Evolutionary conservation across 1,140 invertebrate genomes (phyloP).

Genomic region (Sipha flava): DNA sequence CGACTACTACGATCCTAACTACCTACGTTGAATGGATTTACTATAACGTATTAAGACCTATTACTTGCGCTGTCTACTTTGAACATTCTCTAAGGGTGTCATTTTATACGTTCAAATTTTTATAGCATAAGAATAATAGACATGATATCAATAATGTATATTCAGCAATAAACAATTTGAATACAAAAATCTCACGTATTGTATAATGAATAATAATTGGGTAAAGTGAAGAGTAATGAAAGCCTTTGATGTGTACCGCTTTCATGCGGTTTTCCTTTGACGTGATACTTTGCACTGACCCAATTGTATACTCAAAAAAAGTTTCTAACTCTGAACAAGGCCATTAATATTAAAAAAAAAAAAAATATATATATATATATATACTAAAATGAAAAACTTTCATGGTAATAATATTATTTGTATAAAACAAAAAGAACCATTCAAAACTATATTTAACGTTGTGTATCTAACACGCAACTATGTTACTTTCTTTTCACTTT

Average conservation of each 20-base stretch:
- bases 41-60: too few species aligned
- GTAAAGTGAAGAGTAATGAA: conserved; percentile 4
- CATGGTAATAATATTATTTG: neutral
- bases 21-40: too few species aligned
- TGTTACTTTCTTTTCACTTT: too few species aligned
- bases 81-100: neutral
- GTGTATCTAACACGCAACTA: too few species aligned
- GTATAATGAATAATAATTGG: neutral
- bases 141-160: neutral
- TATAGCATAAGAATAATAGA: neutral
- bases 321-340: neutral
- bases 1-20: too few species aligned
- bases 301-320: neutral
- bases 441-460: too few species aligned
- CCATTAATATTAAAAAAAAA: neutral
- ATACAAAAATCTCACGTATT: neutral
- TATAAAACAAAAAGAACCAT: neutral
- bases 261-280: neutral
- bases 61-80: too few species aligned
- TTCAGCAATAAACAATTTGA: neutral
- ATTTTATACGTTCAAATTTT: too few species aligned
- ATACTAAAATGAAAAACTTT: neutral
- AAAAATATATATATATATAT: neutral
- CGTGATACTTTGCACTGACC: neutral
- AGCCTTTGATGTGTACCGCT: neutral